Base-by-base conservation (phyloP, 2,888 invertebrate species). In the Pimpla rufipes region DNA sequence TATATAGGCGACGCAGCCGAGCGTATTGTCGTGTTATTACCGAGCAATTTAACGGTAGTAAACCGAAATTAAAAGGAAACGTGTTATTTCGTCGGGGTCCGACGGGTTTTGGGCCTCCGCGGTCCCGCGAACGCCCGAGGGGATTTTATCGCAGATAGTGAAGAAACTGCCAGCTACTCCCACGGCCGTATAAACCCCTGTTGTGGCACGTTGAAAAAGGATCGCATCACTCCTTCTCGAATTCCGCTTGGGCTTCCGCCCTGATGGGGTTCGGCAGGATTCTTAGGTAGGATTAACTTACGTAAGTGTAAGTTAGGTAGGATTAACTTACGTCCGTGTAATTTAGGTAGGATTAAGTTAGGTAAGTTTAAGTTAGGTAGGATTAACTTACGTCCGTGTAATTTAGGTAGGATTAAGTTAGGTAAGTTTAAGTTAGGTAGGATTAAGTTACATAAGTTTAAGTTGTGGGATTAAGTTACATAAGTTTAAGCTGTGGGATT, bases 31-130 rank as follows among this genome's bases (percentile, higher is more conserved):
- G 57, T 88, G 85, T 90, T 92, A 92, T 90, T 90, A 87, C 87
- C 79, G 86, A 84, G 89, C 89, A 91, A 92, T 92, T 92, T 92
- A 91, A 92, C 92, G 91, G 91, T 92, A 90, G 91, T 92, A 90
- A 91, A 90, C 89, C 89, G 89, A 91, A 91, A 91, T 92, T 91
- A 91, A 89, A 90, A 87, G 87, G 86, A 83, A 91, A 90, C 90
- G 88, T 91, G 89, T 90, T 89, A 90, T 90, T 91, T 90, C 84
- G 78, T 29, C 21, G 52, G 4, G 42, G 64, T 40, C 52, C 29
- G 55, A 73, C 40, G 64, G 73, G 42, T 50, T 57, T 16, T 29
- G 42, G 59, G 47, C 11, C 73, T 47, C 40, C 13, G 62, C 45
- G 45, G 59, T 59, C 42, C 45, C 73, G 23, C 13, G 50, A 62